Evolutionary conservation across 2,113 vertebrate species (phyloP).

Genomic region (Stegastes partitus): DNA sequence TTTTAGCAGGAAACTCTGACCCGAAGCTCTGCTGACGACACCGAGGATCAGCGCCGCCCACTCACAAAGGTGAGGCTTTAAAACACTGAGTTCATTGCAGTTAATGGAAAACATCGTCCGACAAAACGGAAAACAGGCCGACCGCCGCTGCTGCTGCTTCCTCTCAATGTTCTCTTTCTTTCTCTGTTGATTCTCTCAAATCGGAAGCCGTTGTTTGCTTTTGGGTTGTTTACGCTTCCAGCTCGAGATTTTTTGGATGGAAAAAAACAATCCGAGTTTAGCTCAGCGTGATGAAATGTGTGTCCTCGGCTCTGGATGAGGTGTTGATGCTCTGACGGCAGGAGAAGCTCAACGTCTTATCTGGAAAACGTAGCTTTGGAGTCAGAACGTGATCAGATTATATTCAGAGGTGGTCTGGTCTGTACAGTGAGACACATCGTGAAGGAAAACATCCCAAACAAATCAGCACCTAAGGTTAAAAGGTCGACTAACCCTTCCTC

Average conservation of each 20-base stretch:
- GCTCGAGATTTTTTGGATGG: neutral
- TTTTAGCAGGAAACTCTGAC: slow-evolving; percentile 30
- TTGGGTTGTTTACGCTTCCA: neutral
- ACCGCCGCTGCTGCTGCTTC: neutral
- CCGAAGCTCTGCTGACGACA: slow-evolving; percentile 31
- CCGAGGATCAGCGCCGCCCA: slow-evolving; percentile 9
- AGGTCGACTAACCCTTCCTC: too few species aligned
- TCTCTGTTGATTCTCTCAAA: neutral
- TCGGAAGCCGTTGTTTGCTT: neutral
- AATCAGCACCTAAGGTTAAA: too few species aligned
- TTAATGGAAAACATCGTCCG: slow-evolving; percentile 20
- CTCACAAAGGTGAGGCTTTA: slow-evolving; percentile 30
- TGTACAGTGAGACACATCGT: too few species aligned
- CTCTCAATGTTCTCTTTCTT: neutral
- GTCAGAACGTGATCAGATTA: too few species aligned
- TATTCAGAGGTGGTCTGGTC: too few species aligned
- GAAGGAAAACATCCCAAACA: too few species aligned
- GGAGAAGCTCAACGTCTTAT: too few species aligned
- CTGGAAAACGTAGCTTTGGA: too few species aligned
- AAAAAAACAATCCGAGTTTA: neutral
- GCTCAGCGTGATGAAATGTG: too few species aligned
- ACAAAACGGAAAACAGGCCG: slow-evolving; percentile 11
- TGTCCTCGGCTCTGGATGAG: too few species aligned
- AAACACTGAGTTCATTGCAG: neutral
- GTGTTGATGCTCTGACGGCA: too few species aligned